phyloP scores from a whole-genome alignment of 2,888 invertebrate species.

The Eupithecia subumbrata region DNA sequence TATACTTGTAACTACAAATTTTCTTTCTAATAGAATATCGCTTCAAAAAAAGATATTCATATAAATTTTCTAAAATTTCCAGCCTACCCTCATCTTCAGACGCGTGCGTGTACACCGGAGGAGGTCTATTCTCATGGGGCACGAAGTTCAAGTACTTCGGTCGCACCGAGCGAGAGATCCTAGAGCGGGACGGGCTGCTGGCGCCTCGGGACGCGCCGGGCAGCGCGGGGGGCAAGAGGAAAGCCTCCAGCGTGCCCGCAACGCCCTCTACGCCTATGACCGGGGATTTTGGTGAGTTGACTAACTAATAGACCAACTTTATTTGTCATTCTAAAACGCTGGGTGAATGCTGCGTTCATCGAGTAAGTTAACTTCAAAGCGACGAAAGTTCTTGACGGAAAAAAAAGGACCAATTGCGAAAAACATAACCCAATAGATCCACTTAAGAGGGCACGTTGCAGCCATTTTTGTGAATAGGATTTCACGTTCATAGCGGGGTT shows the following conservation, averaged over 20 bases:
- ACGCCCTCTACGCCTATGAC: constrained; percentile 93
- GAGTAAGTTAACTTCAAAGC: no score
- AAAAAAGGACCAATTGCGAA: no score
- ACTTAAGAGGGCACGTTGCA: no score
- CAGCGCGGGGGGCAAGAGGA: constrained; percentile 84
- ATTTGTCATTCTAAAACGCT: no score
- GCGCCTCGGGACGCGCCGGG: constrained; percentile 70
- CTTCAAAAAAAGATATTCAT: no score
- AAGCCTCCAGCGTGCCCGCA: constrained; percentile 94
- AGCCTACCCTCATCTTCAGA: constrained; percentile 94
- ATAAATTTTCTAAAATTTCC: constrained; percentile 41
- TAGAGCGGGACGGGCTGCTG: constrained; percentile 88
- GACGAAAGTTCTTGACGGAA: no score
- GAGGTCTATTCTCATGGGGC: constrained; percentile 96
- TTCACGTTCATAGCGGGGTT: no score
- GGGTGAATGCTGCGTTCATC: no score
- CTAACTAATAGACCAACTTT: constrained; percentile 30
- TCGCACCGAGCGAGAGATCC: constrained; percentile 95
- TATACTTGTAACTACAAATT: no score
- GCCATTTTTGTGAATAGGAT: no score
- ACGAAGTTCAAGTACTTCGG: constrained; percentile 97
- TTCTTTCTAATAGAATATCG: no score
- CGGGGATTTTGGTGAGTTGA: constrained; percentile 84
- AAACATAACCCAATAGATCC: no score
- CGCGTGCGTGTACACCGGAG: constrained; percentile 94